Evolutionary conservation across 2,797 vertebrate genomes (phyloP).

Genomic region (Enteromius paludinosus): DNA sequence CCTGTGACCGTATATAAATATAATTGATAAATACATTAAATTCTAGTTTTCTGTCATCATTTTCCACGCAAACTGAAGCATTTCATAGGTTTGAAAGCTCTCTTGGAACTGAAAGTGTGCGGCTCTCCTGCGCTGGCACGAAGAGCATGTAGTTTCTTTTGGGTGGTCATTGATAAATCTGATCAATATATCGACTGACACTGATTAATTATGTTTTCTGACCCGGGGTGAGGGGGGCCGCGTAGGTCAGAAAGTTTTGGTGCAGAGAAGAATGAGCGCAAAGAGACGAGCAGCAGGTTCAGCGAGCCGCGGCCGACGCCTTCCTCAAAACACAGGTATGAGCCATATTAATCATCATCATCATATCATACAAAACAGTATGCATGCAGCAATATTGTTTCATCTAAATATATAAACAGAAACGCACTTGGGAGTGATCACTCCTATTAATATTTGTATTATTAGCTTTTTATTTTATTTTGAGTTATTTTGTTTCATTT

Average conservation of each 20-base stretch:
- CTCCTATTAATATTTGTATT: not conserved
- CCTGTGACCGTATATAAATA: not conserved
- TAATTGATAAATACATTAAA: not conserved
- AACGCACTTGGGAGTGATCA: not conserved
- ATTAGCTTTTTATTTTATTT: not conserved
- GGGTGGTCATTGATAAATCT: conserved; percentile 81
- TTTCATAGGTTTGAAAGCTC: not conserved
- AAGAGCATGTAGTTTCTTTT: conserved; percentile 77
- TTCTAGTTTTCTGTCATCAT: not conserved
- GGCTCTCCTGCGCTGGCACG: conserved; percentile 56
- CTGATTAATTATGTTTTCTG: conserved; percentile 82
- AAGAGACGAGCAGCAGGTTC: conserved; percentile 31
- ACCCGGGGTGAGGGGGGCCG: conserved; percentile 61
- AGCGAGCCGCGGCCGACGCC: not conserved
- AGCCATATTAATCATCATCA: not conserved
- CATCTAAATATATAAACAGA: not conserved
- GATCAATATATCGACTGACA: conserved; percentile 85
- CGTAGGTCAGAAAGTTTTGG: conserved; percentile 78
- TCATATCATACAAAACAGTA: not conserved
- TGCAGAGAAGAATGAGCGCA: conserved; percentile 49
- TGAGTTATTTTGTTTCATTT: not conserved
- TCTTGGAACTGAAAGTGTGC: not conserved
- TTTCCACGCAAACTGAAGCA: not conserved
- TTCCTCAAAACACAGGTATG: conserved; percentile 8
- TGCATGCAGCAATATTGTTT: not conserved